Evolutionary conservation across 2,113 vertebrate species (phyloP), one percentile per base, ranked within the genome.

Genomic region (Mobula birostris): DNA sequence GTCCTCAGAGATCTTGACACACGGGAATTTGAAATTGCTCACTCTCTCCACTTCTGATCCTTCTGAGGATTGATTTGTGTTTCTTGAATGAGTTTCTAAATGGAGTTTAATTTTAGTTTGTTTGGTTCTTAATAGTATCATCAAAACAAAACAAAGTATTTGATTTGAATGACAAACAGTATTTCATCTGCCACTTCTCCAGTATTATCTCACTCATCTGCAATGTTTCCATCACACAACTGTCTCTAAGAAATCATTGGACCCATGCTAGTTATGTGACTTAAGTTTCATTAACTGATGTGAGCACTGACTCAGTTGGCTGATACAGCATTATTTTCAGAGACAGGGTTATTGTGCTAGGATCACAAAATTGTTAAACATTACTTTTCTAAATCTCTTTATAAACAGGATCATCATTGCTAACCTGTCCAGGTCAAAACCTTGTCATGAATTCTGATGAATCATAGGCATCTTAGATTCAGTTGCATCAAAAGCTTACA

Each of bases 91-190:
- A 32, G 27, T n/a, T 90, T 68, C 15, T 90, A 14, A 29, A 29
- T 90, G 61, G 58, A 90, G 58, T 2, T 90, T 68, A n/a, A 90
- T 68, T 68, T 58, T 29, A 63, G n/a, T 88, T 88, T 88, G 5
- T 87, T 87, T 88, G 85, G 66, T 88, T 66, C 29, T 19, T 88
- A 88, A 88, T 19, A 63, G n/a, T 90, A 29, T 90, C 29, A 90
- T 66, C 61, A 90, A 90, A 90, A 66, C 85, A 90, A 17, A 4
- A 79, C 32, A 63, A 6, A 32, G n/a, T 66, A 29, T 32, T 12
- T 12, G 85, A 4, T 74, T 19, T 90, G 85, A 90, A 29, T 90
- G 85, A 90, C 61, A 90, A 66, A 68, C 32, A n/a, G 61, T 88
- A 5, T 90, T 90, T 61, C 66, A 27, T 68, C 29, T 66, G 29